phyloP scores from a whole-genome alignment of 2,797 vertebrate species.

The Muscicapa striata region DNA sequence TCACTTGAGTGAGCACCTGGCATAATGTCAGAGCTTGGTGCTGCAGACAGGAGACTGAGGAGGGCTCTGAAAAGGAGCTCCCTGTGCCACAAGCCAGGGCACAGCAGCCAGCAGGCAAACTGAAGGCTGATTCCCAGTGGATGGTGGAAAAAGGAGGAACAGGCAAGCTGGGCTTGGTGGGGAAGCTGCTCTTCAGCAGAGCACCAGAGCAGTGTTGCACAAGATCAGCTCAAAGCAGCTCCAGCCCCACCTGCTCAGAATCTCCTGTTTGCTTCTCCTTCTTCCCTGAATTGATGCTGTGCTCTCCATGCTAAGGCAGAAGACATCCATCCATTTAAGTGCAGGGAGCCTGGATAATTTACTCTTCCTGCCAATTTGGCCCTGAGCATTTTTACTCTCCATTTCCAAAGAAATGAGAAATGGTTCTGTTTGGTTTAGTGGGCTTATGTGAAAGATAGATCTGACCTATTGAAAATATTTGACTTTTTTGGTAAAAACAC shows the following conservation, averaged over 20 bases:
- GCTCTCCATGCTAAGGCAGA: slow-evolving; percentile 7
- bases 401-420: slow-evolving; percentile 55
- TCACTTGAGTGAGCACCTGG: background rate
- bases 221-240: background rate
- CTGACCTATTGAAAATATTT: slow-evolving; percentile 60
- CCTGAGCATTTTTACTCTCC: slow-evolving; percentile 31
- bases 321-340: slow-evolving; percentile 46
- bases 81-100: background rate
- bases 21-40: background rate
- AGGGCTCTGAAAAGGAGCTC: background rate
- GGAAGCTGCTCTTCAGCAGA: background rate
- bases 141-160: background rate
- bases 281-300: background rate
- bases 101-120: background rate
- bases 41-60: background rate
- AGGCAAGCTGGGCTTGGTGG: background rate
- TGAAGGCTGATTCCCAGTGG: accelerated
- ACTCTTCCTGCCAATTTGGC: slow-evolving; percentile 24
- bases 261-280: background rate
- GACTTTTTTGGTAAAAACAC: slow-evolving; percentile 39
- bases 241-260: background rate
- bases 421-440: slow-evolving; percentile 34
- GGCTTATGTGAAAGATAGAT: slow-evolving; percentile 51
- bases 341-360: slow-evolving; percentile 30
- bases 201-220: background rate